A percentile compares a stretch with the other conserved stretches of the same genome.
Conservation (phyloP, 2,888 invertebrate species). For the Microchrysa polita region DNA sequence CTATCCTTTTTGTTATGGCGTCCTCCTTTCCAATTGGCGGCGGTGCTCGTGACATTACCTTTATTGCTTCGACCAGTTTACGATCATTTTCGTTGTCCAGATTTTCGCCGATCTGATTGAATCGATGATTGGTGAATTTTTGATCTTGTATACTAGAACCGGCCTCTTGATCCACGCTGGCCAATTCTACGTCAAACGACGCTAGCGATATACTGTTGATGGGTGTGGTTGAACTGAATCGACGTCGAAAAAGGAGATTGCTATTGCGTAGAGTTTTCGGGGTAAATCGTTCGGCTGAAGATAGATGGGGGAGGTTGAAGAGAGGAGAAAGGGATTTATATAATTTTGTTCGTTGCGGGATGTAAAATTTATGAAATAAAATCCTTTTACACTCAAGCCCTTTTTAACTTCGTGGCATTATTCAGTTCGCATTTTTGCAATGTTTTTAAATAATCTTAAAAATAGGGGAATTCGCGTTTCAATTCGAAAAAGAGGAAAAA, state of each 20-base stretch:
- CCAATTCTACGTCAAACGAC: conserved; percentile 52
- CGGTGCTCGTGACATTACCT: conserved; percentile 53
- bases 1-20: conserved; percentile 41
- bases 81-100: conserved; percentile 44
- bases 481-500: too few relatives aligned
- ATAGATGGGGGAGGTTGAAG: too few relatives aligned
- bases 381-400: too few relatives aligned
- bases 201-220: conserved; percentile 51
- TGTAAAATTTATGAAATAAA: too few relatives aligned
- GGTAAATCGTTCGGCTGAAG: conserved; percentile 58
- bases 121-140: conserved; percentile 54
- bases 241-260: conserved; percentile 64
- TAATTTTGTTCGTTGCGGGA: neutral
- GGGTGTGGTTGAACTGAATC: conserved; percentile 55
- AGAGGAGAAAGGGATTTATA: too few relatives aligned
- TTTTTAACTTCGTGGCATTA: too few relatives aligned
- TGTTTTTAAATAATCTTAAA: too few relatives aligned
- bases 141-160: conserved; percentile 62
- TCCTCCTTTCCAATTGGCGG: conserved; percentile 43
- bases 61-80: conserved; percentile 53
- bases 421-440: too few relatives aligned
- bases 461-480: too few relatives aligned
- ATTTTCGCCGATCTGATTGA: conserved; percentile 59
- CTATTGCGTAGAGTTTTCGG: conserved; percentile 60
- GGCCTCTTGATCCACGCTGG: conserved; percentile 60